A percentile compares a stretch with the other conserved stretches of the same genome.
Conservation (phyloP, 2,113 vertebrate species). For the Sinocyclocheilus anophthalmus region DNA sequence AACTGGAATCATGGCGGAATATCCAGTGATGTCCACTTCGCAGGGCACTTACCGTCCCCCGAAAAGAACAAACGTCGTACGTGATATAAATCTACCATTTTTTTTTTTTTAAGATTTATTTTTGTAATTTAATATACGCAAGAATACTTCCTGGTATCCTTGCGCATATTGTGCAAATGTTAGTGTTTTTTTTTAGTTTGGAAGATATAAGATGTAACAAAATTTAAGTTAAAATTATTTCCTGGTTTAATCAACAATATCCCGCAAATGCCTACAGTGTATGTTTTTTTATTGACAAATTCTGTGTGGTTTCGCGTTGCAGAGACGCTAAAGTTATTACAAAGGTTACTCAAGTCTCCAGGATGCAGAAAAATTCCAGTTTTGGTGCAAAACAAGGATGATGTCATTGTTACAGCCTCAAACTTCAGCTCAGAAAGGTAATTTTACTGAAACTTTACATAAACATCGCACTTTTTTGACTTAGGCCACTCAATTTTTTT, state of each 20-base stretch:
- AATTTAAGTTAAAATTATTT: background rate
- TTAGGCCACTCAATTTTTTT: background rate
- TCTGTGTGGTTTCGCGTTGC: constrained; percentile 33
- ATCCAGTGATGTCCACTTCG: too few species aligned
- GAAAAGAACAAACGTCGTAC: too few species aligned
- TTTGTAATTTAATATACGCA: too few species aligned
- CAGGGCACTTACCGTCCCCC: too few species aligned
- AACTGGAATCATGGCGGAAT: too few species aligned
- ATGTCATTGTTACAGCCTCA: constrained; percentile 94
- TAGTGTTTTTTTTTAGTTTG: background rate
- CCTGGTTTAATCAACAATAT: background rate
- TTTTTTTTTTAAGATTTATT: too few species aligned
- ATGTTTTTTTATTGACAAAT: background rate
- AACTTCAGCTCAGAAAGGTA: constrained; percentile 98
- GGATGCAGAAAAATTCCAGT: constrained; percentile 97
- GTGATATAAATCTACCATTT: too few species aligned
- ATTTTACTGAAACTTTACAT: background rate
- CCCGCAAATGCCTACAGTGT: background rate
- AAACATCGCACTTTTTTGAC: background rate
- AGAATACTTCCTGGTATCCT: background rate
- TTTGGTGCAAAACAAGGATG: constrained; percentile 94
- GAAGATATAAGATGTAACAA: background rate
- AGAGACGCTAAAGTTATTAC: constrained; percentile 93
- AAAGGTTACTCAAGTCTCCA: constrained; percentile 92
- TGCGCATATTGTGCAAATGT: background rate